These are phyloP conservation scores for Synchiropus splendidus DNA, from an alignment of 2,113 vertebrate species.

Conservation along the genomic window DNA sequence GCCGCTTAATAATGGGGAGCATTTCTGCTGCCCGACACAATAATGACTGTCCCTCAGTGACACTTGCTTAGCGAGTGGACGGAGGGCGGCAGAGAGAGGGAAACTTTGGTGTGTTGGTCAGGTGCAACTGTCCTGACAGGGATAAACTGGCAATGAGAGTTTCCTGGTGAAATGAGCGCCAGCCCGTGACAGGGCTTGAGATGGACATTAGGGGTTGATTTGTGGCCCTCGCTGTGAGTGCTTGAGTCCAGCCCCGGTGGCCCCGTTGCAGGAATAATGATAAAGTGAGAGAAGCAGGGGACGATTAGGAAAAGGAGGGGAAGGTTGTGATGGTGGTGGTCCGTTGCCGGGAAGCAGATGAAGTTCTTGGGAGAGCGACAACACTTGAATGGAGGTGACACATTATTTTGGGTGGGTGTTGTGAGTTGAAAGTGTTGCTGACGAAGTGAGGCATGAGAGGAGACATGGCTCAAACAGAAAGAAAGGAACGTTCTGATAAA, in stretches of 20 bases:
- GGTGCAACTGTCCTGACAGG: constrained; percentile 47
- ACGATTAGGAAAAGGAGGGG: constrained; percentile 16
- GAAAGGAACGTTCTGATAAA: constrained; percentile 17
- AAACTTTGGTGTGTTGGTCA: constrained; percentile 53
- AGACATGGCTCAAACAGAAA: constrained; percentile 31
- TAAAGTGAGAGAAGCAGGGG: constrained; percentile 10
- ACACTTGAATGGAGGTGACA: constrained; percentile 54
- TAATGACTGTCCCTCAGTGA: constrained; percentile 51
- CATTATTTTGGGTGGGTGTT: constrained; percentile 55
- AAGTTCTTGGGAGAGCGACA: constrained; percentile 45
- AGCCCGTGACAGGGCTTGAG: constrained; percentile 50
- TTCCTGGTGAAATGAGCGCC: constrained; percentile 54
- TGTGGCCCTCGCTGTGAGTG: constrained; percentile 54
- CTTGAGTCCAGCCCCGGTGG: constrained; percentile 36
- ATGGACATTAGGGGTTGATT: constrained; percentile 64
- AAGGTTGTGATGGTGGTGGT: constrained; percentile 32
- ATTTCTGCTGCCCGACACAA: constrained; percentile 41
- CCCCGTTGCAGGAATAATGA: constrained; percentile 7
- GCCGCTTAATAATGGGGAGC: constrained; percentile 43
- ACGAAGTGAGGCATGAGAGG: constrained; percentile 56
- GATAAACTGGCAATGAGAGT: constrained; percentile 44
- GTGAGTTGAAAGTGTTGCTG: constrained; percentile 56
- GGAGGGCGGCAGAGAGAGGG: constrained; percentile 41
- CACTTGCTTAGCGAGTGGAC: constrained; percentile 48
- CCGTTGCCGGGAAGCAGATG: constrained; percentile 38